Conservation (phyloP, 2,888 invertebrate species). For the Tipula vernalis region DNA sequence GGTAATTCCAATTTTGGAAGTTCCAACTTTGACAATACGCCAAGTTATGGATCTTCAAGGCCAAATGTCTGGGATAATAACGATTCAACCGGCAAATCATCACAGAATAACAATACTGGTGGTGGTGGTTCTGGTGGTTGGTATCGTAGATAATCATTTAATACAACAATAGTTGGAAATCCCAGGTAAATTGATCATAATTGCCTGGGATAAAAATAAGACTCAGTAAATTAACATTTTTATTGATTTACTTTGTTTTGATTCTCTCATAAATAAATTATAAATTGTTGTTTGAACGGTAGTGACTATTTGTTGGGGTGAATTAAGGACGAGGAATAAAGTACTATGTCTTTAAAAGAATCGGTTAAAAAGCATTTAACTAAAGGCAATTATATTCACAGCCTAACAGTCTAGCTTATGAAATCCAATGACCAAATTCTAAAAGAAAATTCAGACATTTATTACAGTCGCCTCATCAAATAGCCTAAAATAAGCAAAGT, state of each 20-base stretch:
- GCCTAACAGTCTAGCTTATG: not conserved
- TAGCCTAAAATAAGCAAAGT: not conserved
- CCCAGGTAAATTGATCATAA: not conserved
- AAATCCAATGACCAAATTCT: not conserved
- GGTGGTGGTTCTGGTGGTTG: not conserved
- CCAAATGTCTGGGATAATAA: not conserved
- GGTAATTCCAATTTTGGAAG: not conserved
- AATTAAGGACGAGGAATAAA: not conserved
- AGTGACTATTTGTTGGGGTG: not conserved
- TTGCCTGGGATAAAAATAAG: not conserved
- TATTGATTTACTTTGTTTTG: not conserved
- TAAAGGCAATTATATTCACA: not conserved
- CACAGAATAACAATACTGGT: not conserved
- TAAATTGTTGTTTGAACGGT: not conserved
- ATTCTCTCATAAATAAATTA: not conserved
- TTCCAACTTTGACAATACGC: not conserved
- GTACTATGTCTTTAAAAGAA: not conserved
- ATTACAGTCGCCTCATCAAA: not conserved
- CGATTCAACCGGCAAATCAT: not conserved
- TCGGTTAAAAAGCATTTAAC: not conserved
- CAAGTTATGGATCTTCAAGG: not conserved
- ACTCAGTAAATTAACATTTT: not conserved
- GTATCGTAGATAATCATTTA: not conserved
- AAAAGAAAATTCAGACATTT: not conserved
- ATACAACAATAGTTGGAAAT: not conserved